Evolutionary conservation across 2,888 invertebrate genomes (phyloP), one percentile per base, ranked within the genome.

Genomic region (Thecophora atra): DNA sequence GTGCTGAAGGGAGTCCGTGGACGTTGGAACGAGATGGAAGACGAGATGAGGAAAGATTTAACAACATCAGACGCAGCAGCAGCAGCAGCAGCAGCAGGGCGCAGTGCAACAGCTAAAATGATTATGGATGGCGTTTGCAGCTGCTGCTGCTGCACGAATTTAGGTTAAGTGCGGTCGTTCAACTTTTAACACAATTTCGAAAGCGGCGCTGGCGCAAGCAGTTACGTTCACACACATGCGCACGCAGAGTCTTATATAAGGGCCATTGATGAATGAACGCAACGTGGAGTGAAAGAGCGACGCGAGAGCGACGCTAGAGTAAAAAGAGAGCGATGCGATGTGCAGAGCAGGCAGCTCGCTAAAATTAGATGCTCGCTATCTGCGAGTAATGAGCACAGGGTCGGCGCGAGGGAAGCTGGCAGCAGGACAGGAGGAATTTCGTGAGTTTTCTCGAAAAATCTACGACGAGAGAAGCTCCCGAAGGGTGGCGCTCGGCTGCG

Each of bases 121-220:
- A 63, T 73, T 74, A 75, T 77, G 67, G 28, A 60, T 65, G 66
- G 30, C 47, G 26, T 24, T n/a, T 65, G 37, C 67, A 21, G 60
- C 28, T 71, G 47, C 60, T 63, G 66, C 64, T 58, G 72, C 75
- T 75, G 76, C 78, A 77, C 76, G 78, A 78, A 85, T 82, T 85
- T 84, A 74, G 85, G 85, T 84, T 85, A 85, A 85, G 85, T 85
- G 83, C 84, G 85, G 84, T 83, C 85, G 78, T 85, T 85, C 84
- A 85, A 85, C 85, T 83, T 79, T 81, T 83, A 80, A 79, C 85
- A 85, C 81, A 81, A 84, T 85, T 85, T 84, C 78, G 79, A 78
- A 79, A 70, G 58, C 60, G 51, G 24, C 19, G 26, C 69, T 51
- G 51, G 52, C 37, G 67, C 42, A 60, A 64, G 62, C 30, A 51